Percentiles rank a stretch among this genome's conserved stretches.
Conservation (phyloP, 2,113 vertebrate genomes). For the Stigmatopora argus region DNA sequence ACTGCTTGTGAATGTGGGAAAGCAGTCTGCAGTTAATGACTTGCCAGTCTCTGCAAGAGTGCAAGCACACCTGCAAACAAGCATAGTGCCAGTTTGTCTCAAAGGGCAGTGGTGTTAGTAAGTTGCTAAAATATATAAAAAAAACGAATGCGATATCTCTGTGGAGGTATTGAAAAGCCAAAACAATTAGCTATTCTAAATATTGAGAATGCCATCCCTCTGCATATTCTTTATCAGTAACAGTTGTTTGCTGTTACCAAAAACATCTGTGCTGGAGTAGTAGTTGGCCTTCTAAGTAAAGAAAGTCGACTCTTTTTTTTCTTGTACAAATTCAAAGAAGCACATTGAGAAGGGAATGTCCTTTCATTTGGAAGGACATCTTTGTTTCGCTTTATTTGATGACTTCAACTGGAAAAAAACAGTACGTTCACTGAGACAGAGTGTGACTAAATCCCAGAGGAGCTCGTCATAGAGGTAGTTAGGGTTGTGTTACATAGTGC, state of each 20-base stretch:
- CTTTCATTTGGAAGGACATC: slow-evolving; percentile 51
- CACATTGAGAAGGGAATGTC: slow-evolving; percentile 35
- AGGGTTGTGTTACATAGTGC: neutral
- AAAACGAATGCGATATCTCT: slow-evolving; percentile 7
- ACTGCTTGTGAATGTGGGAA: slow-evolving; percentile 30
- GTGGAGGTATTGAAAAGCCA: slow-evolving; percentile 14
- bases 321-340: slow-evolving; percentile 12
- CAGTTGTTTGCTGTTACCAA: slow-evolving; percentile 22
- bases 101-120: slow-evolving; percentile 26
- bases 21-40: slow-evolving; percentile 19
- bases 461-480: neutral
- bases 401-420: slow-evolving; percentile 43
- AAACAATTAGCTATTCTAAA: slow-evolving; percentile 27
- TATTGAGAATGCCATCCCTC: slow-evolving; percentile 18
- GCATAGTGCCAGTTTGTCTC: slow-evolving; percentile 11
- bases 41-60: slow-evolving; percentile 12
- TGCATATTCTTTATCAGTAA: slow-evolving; percentile 29
- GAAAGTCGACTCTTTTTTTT: neutral
- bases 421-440: slow-evolving; percentile 31
- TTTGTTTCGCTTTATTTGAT: slow-evolving; percentile 46
- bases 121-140: slow-evolving; percentile 38
- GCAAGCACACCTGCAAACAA: slow-evolving; percentile 32
- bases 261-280: slow-evolving; percentile 31
- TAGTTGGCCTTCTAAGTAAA: slow-evolving; percentile 13
- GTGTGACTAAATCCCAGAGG: slow-evolving; percentile 35